phyloP scores from a whole-genome alignment of 2,888 invertebrate genomes.

The Drosophila ustulata region DNA sequence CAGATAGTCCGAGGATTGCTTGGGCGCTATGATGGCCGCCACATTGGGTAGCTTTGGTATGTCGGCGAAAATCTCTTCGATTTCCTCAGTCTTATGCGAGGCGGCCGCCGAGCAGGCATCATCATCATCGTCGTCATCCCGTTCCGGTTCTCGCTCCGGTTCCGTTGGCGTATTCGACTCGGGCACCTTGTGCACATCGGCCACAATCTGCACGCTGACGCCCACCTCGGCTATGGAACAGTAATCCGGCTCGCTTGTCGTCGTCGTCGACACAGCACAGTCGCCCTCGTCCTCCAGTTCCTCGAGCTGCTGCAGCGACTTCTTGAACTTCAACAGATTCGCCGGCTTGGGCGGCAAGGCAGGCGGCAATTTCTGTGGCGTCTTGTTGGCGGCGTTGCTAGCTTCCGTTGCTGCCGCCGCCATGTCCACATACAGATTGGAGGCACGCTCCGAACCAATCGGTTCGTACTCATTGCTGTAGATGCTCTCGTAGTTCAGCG shows the following conservation, averaged over 20 bases:
- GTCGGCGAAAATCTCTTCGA: slow-evolving; percentile 86
- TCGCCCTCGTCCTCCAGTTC: slow-evolving; percentile 72
- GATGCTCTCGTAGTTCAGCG: slow-evolving; percentile 87
- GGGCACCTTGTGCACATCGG: slow-evolving; percentile 84
- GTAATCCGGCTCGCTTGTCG: slow-evolving; percentile 89
- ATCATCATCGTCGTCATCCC: slow-evolving; percentile 31
- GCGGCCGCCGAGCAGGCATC: slow-evolving; percentile 50
- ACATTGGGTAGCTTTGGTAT: slow-evolving; percentile 91
- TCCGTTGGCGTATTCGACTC: slow-evolving; percentile 62
- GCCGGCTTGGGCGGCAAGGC: slow-evolving; percentile 92
- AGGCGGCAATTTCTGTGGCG: slow-evolving; percentile 86
- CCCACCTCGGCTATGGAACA: slow-evolving; percentile 91
- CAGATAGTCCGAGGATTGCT: slow-evolving; percentile 73
- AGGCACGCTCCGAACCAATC: slow-evolving; percentile 85
- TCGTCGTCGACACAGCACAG: slow-evolving; percentile 54
- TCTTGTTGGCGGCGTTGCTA: slow-evolving; percentile 72
- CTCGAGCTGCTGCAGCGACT: slow-evolving; percentile 79
- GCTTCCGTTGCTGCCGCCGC: slow-evolving; percentile 85
- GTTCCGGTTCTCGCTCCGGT: slow-evolving; percentile 38
- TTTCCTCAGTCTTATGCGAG: slow-evolving; percentile 84
- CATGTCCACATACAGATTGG: slow-evolving; percentile 88
- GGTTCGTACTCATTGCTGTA: slow-evolving; percentile 92
- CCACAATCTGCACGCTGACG: slow-evolving; percentile 86
- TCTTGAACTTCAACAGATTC: slow-evolving; percentile 89
- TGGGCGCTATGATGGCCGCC: slow-evolving; percentile 90